Conservation (phyloP, 1,140 invertebrate species). For the Platorchestia sp. region DNA sequence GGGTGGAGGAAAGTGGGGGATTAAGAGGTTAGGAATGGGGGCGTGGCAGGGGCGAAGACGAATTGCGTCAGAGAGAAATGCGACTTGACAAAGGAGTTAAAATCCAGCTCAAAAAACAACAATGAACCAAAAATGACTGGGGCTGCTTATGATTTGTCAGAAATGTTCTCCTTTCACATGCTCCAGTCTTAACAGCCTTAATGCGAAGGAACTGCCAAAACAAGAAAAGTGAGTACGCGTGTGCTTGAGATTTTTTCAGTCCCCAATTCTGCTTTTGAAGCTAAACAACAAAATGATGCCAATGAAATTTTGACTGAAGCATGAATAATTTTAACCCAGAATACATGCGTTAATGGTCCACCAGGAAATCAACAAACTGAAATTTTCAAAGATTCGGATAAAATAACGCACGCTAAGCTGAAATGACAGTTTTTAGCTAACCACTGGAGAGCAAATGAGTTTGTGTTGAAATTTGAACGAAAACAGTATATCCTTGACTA, state of each 20-base stretch:
- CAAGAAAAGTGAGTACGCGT: background rate
- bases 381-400: background rate
- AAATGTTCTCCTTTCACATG: background rate
- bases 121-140: background rate
- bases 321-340: background rate
- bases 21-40: background rate
- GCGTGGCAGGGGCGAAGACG: background rate
- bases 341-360: background rate
- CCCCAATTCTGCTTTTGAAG: too few relatives aligned
- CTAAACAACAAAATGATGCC: background rate
- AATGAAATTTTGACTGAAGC: background rate
- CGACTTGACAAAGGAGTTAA: background rate
- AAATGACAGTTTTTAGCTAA: too few relatives aligned
- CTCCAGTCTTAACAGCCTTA: background rate
- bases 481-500: too few relatives aligned
- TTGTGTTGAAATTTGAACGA: too few relatives aligned
- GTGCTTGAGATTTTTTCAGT: background rate
- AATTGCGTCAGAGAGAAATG: slow-evolving; percentile 25
- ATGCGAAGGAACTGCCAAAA: background rate
- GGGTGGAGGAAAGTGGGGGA: too few relatives aligned
- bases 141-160: background rate
- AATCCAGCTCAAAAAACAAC: background rate
- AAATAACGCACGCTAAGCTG: background rate
- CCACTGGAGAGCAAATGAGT: too few relatives aligned
- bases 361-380: background rate